Conservation (phyloP, 1,140 invertebrate species). For the Drosophila repletoides region DNA sequence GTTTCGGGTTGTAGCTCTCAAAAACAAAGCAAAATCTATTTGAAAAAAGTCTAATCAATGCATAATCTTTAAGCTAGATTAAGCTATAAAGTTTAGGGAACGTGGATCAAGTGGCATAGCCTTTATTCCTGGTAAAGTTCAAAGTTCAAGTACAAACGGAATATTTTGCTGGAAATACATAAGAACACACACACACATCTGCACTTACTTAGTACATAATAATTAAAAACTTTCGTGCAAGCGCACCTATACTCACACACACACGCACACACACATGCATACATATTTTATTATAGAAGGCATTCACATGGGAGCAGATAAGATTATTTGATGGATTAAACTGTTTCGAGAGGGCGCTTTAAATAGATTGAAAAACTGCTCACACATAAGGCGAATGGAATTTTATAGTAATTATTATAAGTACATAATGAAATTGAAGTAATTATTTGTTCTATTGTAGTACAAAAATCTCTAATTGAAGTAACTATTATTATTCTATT, state of each 20-base stretch:
- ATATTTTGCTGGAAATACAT: background rate
- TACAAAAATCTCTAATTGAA: too few relatives aligned
- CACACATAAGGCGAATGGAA: too few relatives aligned
- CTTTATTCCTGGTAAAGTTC: conserved; percentile 31
- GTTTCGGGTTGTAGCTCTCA: background rate
- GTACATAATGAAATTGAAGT: too few relatives aligned
- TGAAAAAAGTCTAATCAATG: conserved; percentile 34
- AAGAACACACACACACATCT: too few relatives aligned
- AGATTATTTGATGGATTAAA: conserved; percentile 61
- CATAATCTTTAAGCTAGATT: conserved; percentile 41
- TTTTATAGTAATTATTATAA: too few relatives aligned
- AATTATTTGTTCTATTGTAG: too few relatives aligned
- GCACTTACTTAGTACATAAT: too few relatives aligned
- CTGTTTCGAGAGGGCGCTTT: conserved; percentile 12
- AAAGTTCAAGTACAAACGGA: conserved; percentile 46
- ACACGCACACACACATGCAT: background rate
- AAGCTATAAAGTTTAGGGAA: conserved; percentile 34
- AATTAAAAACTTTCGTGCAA: background rate
- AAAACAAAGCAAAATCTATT: background rate
- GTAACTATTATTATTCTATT: too few relatives aligned
- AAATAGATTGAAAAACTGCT: background rate
- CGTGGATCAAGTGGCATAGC: too few relatives aligned
- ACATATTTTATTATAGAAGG: background rate
- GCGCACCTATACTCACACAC: background rate
- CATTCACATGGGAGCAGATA: conserved; percentile 33